Evolutionary conservation across 2,888 invertebrate genomes (phyloP), one percentile per base, ranked within the genome.

Genomic region (Drosophila eohydei): DNA sequence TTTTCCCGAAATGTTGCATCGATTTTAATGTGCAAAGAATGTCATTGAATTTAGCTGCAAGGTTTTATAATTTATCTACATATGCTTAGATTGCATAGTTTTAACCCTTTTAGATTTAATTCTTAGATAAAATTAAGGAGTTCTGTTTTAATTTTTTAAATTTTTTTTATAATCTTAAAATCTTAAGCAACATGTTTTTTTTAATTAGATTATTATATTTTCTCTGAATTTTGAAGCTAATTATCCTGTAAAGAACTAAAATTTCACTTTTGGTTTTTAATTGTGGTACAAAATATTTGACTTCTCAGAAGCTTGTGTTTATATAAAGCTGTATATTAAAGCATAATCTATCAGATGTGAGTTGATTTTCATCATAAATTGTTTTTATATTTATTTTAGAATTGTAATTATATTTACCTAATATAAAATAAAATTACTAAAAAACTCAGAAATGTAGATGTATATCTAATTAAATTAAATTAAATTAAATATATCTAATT

Each of bases 1-100:
- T 77, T 86, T 86, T 88, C 88, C 84, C 87, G 74, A 88, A 83
- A 77, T 21, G 38, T 83, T 88, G 86, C 71, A 68, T 63, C 66
- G 57, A 54, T 58, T 16, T 41, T 9, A 40, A 32, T 52, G 50
- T 44, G 32, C 40, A 6, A 16, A 56, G 38, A 46, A 41, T 28
- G 51, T 8, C 52, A 77, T 57, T 54, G 26, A 66, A 52, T 57
- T 54, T 11, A 36, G 51, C 4, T 43, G 36, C n/a, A 26, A 26
- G 30, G 2, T 11, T 12, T 43, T 2, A 2, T n/a, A 5, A 8
- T 26, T 14, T 44, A 43, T 28, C 21, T 28, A 32, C 36, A 1
- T 14, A 44, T 41, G 3, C 4, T 54, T 36, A 1, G 7, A 26
- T 54, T n/a, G 12, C 2, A 9, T 0, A 14, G 26, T n/a, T 26